Evolutionary conservation across 1,140 invertebrate species (phyloP).

Genomic region (Scaptomyza pallida): DNA sequence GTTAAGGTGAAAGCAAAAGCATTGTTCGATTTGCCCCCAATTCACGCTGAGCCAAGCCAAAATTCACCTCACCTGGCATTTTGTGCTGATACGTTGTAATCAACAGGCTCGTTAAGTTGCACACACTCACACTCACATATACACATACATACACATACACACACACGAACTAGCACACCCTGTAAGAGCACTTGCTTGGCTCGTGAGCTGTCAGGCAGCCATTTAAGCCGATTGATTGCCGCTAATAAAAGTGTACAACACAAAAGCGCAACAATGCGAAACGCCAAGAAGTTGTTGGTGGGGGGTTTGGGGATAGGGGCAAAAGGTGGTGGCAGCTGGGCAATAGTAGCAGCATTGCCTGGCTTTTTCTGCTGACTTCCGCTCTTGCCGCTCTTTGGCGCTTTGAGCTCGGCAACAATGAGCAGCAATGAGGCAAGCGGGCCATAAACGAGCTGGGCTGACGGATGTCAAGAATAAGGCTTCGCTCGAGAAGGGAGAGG

Average conservation of each 20-base stretch:
- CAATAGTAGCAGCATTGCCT: background rate
- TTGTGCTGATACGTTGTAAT: constrained; percentile 20
- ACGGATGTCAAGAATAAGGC: constrained; percentile 40
- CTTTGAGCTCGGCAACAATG: constrained; percentile 42
- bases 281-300: background rate
- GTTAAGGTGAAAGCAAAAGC: background rate
- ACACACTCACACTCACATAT: constrained; percentile 6
- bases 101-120: constrained; percentile 39
- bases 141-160: no score
- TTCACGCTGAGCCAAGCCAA: no score
- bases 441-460: constrained; percentile 32
- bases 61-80: background rate
- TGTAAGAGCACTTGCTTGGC: background rate
- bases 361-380: constrained; percentile 22
- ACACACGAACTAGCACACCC: background rate
- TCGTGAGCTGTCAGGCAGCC: constrained; percentile 21
- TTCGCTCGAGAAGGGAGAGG: constrained; percentile 8
- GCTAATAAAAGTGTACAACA: constrained; percentile 73
- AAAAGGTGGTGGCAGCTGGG: constrained; percentile 11
- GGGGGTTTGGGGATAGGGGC: background rate
- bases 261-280: constrained; percentile 57
- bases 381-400: constrained; percentile 62
- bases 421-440: constrained; percentile 14
- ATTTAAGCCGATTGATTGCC: constrained; percentile 76
- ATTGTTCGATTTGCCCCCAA: constrained; percentile 7